Conservation (phyloP, 2,797 vertebrate genomes). For the Meda fulgida region DNA sequence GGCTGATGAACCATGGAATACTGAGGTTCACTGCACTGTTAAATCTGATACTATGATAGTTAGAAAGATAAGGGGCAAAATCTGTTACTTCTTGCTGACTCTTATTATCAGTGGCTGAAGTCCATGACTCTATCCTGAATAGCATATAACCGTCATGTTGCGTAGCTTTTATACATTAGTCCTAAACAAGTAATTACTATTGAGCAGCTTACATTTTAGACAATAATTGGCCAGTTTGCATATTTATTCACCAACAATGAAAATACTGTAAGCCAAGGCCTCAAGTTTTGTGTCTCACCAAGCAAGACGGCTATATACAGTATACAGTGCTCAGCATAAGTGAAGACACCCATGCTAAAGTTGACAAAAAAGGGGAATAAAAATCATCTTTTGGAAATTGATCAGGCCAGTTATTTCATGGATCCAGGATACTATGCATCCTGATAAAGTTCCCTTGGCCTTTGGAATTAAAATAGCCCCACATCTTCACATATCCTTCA, state of each 20-base stretch:
- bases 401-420: too few relatives aligned
- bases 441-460: too few relatives aligned
- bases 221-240: not conserved
- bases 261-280: not conserved
- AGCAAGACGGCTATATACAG: not conserved
- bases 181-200: not conserved
- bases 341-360: too few relatives aligned
- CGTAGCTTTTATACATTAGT: not conserved
- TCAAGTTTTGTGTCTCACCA: not conserved
- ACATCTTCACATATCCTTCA: too few relatives aligned
- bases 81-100: constrained; percentile 25
- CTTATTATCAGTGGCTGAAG: constrained; percentile 32
- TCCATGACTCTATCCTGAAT: constrained; percentile 10
- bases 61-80: constrained; percentile 30
- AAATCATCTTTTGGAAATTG: too few relatives aligned
- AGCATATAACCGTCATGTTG: not conserved
- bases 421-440: too few relatives aligned
- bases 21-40: not conserved
- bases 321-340: not conserved
- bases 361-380: too few relatives aligned
- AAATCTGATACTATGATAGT: constrained; percentile 3
- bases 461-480: too few relatives aligned
- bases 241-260: not conserved
- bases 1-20: constrained; percentile 1
- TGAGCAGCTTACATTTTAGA: not conserved